Evolutionary conservation across 2,113 vertebrate genomes (phyloP).

Genomic region (Clarias magur): DNA sequence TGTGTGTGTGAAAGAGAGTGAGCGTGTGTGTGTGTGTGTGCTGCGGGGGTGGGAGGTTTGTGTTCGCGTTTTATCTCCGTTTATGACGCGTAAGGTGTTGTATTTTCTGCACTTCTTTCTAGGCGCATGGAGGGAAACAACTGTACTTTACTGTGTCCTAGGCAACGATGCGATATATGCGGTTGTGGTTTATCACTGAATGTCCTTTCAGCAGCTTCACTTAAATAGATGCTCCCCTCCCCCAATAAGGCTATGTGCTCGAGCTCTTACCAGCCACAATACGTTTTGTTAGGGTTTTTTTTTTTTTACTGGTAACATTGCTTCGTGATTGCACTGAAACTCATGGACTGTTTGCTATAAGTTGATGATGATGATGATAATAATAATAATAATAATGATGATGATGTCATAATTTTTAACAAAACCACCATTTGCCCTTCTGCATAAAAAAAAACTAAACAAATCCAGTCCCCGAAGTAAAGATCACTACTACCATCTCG

Average conservation of each 20-base stretch:
- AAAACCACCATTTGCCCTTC: background rate
- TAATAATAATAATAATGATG: background rate
- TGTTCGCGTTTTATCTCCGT: slow-evolving; percentile 18
- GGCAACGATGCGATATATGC: slow-evolving; percentile 46
- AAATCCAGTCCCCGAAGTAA: background rate
- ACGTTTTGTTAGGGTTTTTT: background rate
- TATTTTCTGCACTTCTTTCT: slow-evolving; percentile 41
- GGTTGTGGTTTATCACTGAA: slow-evolving; percentile 15
- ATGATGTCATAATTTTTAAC: background rate
- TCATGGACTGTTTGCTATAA: background rate
- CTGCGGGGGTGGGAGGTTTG: slow-evolving; percentile 15
- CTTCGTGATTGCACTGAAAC: background rate
- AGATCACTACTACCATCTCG: background rate
- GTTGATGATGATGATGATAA: background rate
- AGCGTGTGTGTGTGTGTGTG: background rate
- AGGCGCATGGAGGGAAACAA: slow-evolving; percentile 46
- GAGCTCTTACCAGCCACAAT: background rate
- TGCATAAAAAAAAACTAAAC: background rate
- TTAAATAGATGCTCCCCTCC: background rate
- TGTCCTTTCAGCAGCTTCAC: slow-evolving; percentile 25
- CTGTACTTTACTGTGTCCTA: slow-evolving; percentile 57
- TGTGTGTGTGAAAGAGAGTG: background rate
- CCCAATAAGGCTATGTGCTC: background rate
- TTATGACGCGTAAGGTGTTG: slow-evolving; percentile 44
- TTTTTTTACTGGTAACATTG: background rate